Percentiles rank a stretch among this genome's conserved stretches.
Evolutionary conservation across 2,797 vertebrate genomes (phyloP).

Genomic region (Telmatherina bonti): DNA sequence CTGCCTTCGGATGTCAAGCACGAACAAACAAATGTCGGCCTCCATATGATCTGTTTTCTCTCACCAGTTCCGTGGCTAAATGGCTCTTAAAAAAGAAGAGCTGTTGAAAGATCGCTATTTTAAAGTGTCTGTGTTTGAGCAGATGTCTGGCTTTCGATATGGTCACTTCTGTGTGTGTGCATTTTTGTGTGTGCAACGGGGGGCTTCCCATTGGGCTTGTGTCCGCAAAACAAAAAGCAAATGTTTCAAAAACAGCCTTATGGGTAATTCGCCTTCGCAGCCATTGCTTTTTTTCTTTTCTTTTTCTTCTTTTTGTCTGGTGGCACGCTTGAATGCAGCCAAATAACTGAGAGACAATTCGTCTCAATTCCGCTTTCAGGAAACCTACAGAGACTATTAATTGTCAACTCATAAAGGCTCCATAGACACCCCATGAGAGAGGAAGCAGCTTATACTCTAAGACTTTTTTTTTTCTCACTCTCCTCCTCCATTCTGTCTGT

Average conservation of each 20-base stretch:
- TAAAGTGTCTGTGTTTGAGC: constrained; percentile 44
- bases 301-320: constrained; percentile 64
- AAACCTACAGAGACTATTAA: constrained; percentile 79
- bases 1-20: constrained; percentile 53
- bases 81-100: constrained; percentile 36
- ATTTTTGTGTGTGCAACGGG: constrained; percentile 11
- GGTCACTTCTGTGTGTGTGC: constrained; percentile 39
- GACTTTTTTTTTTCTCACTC: constrained; percentile 37
- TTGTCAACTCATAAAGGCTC: constrained; percentile 77
- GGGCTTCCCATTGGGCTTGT: constrained; percentile 46
- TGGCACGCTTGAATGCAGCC: constrained; percentile 78
- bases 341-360: constrained; percentile 80
- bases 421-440: constrained; percentile 56
- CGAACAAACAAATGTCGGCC: constrained; percentile 66
- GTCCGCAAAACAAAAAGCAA: constrained; percentile 68
- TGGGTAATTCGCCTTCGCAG: constrained; percentile 68
- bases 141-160: constrained; percentile 37
- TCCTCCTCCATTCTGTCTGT: constrained; percentile 36
- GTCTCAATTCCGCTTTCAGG: constrained; percentile 81
- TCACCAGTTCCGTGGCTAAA: constrained; percentile 33
- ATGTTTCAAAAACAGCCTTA: constrained; percentile 72
- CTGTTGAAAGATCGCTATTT: constrained; percentile 55
- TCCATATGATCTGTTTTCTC: constrained; percentile 65
- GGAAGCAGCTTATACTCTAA: constrained; percentile 55
- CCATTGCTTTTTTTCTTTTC: constrained; percentile 58